Evolutionary conservation across 2,113 vertebrate genomes (phyloP).

Genomic region (Struthio camelus): DNA sequence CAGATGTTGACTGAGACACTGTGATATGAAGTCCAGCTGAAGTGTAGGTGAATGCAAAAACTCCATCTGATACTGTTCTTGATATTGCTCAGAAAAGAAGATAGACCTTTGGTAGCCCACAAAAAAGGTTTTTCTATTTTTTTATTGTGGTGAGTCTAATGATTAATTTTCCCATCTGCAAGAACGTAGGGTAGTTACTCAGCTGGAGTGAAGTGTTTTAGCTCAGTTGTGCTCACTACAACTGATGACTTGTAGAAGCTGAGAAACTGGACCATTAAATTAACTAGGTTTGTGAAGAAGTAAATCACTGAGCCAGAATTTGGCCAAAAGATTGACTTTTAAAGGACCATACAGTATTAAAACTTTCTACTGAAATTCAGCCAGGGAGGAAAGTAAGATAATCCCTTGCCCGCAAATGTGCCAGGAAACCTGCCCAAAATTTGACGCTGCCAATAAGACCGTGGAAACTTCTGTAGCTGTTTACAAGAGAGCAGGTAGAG

Average conservation of each 20-base stretch:
- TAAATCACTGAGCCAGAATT: neutral
- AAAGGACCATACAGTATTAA: neutral
- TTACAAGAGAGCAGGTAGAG: neutral
- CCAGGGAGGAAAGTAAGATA: neutral
- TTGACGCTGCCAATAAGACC: too few relatives aligned
- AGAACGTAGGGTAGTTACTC: neutral
- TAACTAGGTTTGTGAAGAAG: neutral
- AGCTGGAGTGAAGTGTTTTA: neutral
- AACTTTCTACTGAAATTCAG: neutral
- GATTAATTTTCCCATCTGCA: neutral
- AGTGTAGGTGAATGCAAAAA: neutral
- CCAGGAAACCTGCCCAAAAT: neutral
- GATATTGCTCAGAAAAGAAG: neutral
- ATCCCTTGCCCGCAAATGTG: neutral
- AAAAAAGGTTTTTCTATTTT: neutral
- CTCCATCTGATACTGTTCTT: neutral
- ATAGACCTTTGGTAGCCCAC: neutral
- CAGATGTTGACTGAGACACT: neutral
- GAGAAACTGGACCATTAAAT: neutral
- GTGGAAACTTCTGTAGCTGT: neutral
- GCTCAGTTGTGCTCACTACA: neutral
- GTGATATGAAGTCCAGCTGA: neutral
- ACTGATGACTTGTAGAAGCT: neutral
- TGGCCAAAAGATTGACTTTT: neutral
- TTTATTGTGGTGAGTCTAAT: neutral